These are phyloP conservation scores for Pachyuromys duprasi DNA, from an alignment of 2,797 vertebrate genomes.

Conservation along the genomic window DNA sequence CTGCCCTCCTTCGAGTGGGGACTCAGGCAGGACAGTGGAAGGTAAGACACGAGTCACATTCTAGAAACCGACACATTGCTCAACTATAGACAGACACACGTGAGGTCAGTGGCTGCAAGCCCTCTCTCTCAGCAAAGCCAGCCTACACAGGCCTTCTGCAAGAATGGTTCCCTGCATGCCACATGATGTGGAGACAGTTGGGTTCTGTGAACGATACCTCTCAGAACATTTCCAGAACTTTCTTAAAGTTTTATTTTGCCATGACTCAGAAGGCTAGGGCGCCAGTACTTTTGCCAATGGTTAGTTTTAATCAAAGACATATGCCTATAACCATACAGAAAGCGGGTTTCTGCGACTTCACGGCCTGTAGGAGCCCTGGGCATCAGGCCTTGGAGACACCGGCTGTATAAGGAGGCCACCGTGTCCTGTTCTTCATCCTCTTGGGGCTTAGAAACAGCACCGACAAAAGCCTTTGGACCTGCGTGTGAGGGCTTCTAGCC, in stretches of 20 bases:
- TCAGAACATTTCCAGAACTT: not conserved
- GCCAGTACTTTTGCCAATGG: not conserved
- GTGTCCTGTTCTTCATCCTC: not conserved
- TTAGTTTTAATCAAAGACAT: not conserved
- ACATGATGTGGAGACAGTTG: no score
- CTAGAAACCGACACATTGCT: not conserved
- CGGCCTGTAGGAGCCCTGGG: not conserved
- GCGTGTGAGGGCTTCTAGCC: rapidly evolving
- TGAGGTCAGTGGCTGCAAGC: not conserved
- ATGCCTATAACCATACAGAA: rapidly evolving
- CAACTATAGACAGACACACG: not conserved
- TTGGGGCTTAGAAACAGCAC: not conserved
- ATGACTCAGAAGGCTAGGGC: not conserved
- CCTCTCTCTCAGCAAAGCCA: not conserved
- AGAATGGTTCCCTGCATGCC: not conserved
- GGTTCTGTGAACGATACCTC: not conserved
- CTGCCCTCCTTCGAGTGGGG: not conserved
- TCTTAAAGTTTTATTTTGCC: not conserved
- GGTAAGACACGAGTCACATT: not conserved
- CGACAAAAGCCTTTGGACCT: not conserved
- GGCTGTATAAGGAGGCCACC: not conserved
- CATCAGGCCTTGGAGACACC: not conserved
- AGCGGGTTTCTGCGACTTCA: not conserved
- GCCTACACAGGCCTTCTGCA: not conserved
- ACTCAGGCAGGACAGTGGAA: rapidly evolving